These are phyloP conservation scores for Anaspis maculata DNA, from an alignment of 2,888 invertebrate genomes.

Conservation along the genomic window DNA sequence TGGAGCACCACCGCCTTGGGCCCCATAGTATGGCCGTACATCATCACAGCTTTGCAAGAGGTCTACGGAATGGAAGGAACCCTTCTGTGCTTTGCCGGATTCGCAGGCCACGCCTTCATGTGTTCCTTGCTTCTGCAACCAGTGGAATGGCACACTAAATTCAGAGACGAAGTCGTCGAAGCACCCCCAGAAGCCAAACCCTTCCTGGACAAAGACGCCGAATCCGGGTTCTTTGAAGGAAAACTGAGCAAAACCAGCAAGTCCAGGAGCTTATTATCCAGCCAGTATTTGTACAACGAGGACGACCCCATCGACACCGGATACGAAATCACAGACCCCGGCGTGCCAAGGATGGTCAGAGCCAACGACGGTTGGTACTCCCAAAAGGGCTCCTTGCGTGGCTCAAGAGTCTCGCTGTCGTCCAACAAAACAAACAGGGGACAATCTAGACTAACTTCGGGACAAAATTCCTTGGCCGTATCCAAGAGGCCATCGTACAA, in stretches of 20 bases:
- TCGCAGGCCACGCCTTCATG: slow-evolving; percentile 59
- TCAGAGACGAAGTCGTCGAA: slow-evolving; percentile 25
- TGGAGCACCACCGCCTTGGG: slow-evolving; percentile 67
- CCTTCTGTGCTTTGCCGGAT: slow-evolving; percentile 56
- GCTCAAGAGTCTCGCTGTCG: slow-evolving; percentile 36
- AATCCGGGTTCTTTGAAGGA: slow-evolving; percentile 13
- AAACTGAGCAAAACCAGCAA: slow-evolving; percentile 30
- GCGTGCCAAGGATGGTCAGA: slow-evolving; percentile 57
- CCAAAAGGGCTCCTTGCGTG: slow-evolving; percentile 32
- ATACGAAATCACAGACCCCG: slow-evolving; percentile 58
- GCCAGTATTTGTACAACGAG: slow-evolving; percentile 57
- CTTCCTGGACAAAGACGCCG: slow-evolving; percentile 6
- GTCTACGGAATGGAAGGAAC: slow-evolving; percentile 58
- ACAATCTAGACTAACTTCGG: slow-evolving; percentile 17
- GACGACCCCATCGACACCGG: slow-evolving; percentile 53
- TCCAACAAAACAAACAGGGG: slow-evolving; percentile 40
- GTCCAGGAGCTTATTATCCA: slow-evolving; percentile 48
- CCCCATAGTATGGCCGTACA: slow-evolving; percentile 63
- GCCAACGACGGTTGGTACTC: slow-evolving; percentile 57
- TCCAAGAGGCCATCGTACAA: slow-evolving; percentile 37
- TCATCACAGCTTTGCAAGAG: slow-evolving; percentile 56
- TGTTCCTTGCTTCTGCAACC: slow-evolving; percentile 64
- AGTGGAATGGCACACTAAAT: slow-evolving; percentile 62
- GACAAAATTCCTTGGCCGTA: slow-evolving; percentile 34
- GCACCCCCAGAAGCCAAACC: slow-evolving; percentile 12